A percentile compares a stretch with the other conserved stretches of the same genome.
Evolutionary conservation across 2,888 invertebrate genomes (phyloP).

Genomic region (Tetragnatha montana): DNA sequence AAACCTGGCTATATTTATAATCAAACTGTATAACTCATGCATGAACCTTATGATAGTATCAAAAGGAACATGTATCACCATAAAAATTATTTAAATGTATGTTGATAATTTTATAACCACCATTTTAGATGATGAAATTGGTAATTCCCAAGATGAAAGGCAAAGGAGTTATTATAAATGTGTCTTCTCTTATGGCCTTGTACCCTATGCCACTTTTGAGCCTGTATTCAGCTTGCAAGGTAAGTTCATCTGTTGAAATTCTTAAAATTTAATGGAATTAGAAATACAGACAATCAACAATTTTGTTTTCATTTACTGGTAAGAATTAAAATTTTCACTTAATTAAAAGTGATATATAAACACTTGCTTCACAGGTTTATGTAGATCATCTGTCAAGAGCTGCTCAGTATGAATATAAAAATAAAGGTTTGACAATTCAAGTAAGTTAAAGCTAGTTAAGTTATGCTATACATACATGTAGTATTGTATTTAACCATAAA

Average conservation of each 20-base stretch:
- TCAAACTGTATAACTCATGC: no score
- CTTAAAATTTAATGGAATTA: not conserved
- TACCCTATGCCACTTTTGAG: constrained; percentile 89
- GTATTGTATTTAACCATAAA: no score
- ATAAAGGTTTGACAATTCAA: constrained; percentile 74
- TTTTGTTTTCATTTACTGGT: not conserved
- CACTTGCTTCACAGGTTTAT: constrained; percentile 77
- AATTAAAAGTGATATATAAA: not conserved
- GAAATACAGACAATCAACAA: not conserved
- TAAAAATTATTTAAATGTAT: not conserved
- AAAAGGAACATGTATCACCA: no score
- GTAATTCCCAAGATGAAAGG: constrained; percentile 83
- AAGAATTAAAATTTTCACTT: no score
- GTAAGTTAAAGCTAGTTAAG: no score
- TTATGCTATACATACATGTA: no score
- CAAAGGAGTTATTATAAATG: constrained; percentile 90
- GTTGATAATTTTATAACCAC: not conserved
- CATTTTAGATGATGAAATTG: constrained; percentile 82
- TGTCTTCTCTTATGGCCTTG: constrained; percentile 88
- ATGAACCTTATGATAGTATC: no score
- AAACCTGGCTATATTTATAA: no score
- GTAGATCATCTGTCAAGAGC: constrained; percentile 76
- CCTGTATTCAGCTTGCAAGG: constrained; percentile 88
- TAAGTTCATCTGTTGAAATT: not conserved
- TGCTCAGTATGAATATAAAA: constrained; percentile 75